phyloP scores from a whole-genome alignment of 2,797 vertebrate species.

The Agapornis canus region DNA sequence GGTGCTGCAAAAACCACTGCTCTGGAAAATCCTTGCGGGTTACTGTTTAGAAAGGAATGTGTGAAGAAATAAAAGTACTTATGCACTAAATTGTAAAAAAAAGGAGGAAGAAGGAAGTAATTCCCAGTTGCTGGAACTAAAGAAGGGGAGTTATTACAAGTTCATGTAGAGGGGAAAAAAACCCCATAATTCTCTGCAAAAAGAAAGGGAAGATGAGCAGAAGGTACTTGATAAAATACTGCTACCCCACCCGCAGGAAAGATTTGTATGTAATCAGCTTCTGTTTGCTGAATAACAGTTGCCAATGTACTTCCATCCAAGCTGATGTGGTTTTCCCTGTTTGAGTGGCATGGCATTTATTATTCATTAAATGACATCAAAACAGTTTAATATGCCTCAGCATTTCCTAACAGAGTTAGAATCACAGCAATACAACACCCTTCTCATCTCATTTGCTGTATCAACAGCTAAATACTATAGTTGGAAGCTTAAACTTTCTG shows the following conservation, averaged over 20 bases:
- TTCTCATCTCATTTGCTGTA: not conserved
- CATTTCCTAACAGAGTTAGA: not conserved
- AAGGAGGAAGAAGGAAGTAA: not conserved
- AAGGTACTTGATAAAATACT: not conserved
- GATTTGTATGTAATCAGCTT: slow-evolving; percentile 1
- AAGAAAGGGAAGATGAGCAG: not conserved
- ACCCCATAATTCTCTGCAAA: not conserved
- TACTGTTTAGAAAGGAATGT: not conserved
- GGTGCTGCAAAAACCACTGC: not conserved
- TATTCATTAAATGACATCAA: slow-evolving; percentile 45
- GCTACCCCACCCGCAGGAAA: not conserved
- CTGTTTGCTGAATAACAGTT: not conserved
- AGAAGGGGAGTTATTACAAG: not conserved
- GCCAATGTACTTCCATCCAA: not conserved
- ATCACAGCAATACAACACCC: not conserved
- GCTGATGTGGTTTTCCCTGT: not conserved
- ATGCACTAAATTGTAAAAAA: not conserved
- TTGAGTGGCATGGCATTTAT: slow-evolving; percentile 30
- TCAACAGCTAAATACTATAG: not conserved
- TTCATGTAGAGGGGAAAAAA: not conserved
- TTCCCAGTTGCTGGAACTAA: not conserved
- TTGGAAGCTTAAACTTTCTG: not conserved
- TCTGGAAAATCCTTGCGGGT: not conserved
- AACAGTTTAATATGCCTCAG: not conserved
- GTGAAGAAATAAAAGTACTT: not conserved